A percentile compares a stretch with the other conserved stretches of the same genome.
Evolutionary conservation across 2,113 vertebrate genomes (phyloP).

Genomic region (Platichthys stellatus): DNA sequence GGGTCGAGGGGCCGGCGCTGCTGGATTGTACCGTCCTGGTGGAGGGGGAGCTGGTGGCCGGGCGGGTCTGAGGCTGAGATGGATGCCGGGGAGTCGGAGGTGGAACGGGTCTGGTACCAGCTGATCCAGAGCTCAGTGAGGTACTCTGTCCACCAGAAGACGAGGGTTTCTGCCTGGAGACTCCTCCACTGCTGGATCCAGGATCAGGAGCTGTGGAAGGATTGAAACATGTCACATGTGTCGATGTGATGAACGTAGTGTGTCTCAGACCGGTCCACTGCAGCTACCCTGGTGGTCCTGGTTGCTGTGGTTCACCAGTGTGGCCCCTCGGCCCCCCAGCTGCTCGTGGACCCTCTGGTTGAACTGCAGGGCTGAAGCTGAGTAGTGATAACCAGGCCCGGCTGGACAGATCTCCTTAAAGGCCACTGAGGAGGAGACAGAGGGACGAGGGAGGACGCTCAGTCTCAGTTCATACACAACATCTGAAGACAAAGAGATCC

Average conservation of each 20-base stretch:
- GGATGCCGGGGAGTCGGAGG: background rate
- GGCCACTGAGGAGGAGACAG: slow-evolving; percentile 76
- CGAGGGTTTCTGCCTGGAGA: slow-evolving; percentile 16
- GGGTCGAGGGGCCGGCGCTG: accelerated
- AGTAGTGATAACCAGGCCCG: slow-evolving; percentile 95
- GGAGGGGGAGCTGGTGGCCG: background rate
- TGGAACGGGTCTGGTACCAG: slow-evolving; percentile 17
- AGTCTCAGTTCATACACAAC: too few relatives aligned
- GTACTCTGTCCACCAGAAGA: background rate
- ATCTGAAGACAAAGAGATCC: too few relatives aligned
- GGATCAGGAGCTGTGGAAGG: slow-evolving; percentile 31
- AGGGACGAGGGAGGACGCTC: too few relatives aligned
- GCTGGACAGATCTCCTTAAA: slow-evolving; percentile 98
- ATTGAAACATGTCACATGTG: background rate
- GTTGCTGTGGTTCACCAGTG: slow-evolving; percentile 29
- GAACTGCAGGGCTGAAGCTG: slow-evolving; percentile 86
- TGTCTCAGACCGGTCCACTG: background rate
- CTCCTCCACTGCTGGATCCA: slow-evolving; percentile 9
- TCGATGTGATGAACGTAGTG: background rate
- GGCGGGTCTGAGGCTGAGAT: background rate
- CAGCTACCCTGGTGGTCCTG: slow-evolving; percentile 32
- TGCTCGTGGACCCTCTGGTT: slow-evolving; percentile 79
- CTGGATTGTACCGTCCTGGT: slow-evolving; percentile 24
- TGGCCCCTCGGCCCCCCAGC: slow-evolving; percentile 71
- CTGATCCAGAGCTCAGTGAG: background rate